phyloP scores from a whole-genome alignment of 2,797 vertebrate genomes.

The Adelosebastes latens region DNA sequence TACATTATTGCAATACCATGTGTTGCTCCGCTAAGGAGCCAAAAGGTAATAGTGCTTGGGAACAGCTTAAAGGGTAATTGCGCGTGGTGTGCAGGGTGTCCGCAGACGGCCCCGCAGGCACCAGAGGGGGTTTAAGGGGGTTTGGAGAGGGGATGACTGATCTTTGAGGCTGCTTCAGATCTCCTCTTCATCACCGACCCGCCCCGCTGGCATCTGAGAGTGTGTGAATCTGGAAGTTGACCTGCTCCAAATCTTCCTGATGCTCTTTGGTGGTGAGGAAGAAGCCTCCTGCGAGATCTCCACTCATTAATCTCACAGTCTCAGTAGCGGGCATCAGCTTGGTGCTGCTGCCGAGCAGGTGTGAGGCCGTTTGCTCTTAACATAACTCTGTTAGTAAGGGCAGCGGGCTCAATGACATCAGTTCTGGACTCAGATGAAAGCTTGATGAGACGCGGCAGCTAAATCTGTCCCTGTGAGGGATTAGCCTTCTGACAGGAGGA shows the following conservation, averaged over 20 bases:
- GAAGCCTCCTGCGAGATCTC: conserved; percentile 24
- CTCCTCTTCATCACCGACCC: conserved; percentile 51
- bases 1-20: conserved; percentile 66
- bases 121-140: conserved; percentile 44
- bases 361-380: conserved; percentile 59
- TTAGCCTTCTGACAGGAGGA: conserved; percentile 66
- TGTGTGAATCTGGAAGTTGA: conserved; percentile 47
- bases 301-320: conserved; percentile 13
- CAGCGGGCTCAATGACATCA: conserved; percentile 46
- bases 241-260: conserved; percentile 43
- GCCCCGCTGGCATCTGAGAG: conserved; percentile 54
- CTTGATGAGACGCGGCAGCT: conserved; percentile 46
- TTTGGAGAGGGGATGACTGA: conserved; percentile 43
- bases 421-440: conserved; percentile 68
- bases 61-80: conserved; percentile 76
- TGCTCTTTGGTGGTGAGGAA: conserved; percentile 1
- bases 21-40: conserved; percentile 58
- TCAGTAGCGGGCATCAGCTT: background rate
- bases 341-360: conserved; percentile 40
- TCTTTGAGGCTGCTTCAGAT: conserved; percentile 66
- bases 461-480: conserved; percentile 67
- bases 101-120: conserved; percentile 51
- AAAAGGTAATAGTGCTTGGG: conserved; percentile 61
- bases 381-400: conserved; percentile 47
- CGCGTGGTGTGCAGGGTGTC: conserved; percentile 54